Percentiles rank a stretch among this genome's conserved stretches.
Evolutionary conservation across 2,797 vertebrate genomes (phyloP).

Genomic region (Podargus strigoides): DNA sequence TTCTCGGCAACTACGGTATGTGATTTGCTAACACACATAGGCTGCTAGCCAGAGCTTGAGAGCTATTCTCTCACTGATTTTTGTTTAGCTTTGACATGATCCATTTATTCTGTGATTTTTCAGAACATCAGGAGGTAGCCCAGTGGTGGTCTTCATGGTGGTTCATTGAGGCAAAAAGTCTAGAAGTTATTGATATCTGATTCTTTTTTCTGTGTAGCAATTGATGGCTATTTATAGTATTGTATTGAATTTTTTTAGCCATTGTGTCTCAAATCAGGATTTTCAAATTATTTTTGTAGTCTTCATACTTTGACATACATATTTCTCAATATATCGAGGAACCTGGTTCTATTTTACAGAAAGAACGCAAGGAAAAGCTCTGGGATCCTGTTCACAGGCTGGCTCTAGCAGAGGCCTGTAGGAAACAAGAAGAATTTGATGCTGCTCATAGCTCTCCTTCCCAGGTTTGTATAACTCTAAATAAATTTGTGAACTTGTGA

Average conservation of each 20-base stretch:
- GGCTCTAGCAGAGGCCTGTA: constrained; percentile 88
- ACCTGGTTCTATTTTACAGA: constrained; percentile 73
- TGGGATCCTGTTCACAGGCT: constrained; percentile 94
- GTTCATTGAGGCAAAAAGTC: not conserved
- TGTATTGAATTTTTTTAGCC: not conserved
- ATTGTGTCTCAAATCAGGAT: not conserved
- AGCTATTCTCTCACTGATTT: not conserved
- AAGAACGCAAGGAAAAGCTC: constrained; percentile 95
- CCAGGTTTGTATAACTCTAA: constrained; percentile 77
- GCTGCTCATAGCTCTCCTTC: constrained; percentile 81
- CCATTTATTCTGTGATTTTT: not conserved
- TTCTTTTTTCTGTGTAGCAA: not conserved
- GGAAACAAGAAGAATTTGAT: constrained; percentile 91
- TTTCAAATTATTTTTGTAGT: not conserved
- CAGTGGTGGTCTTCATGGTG: not conserved
- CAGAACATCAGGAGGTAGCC: not conserved
- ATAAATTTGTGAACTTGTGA: not conserved
- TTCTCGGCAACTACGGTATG: not conserved
- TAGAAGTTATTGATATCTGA: accelerated
- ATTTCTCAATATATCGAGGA: not conserved
- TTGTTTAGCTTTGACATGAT: not conserved
- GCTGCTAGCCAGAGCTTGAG: not conserved
- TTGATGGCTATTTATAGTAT: not conserved
- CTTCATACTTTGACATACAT: not conserved
- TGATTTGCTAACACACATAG: not conserved